Percentiles rank a stretch among this genome's conserved stretches.
Conservation (phyloP, 2,888 invertebrate species). For the Lepidochrysops patricia region DNA sequence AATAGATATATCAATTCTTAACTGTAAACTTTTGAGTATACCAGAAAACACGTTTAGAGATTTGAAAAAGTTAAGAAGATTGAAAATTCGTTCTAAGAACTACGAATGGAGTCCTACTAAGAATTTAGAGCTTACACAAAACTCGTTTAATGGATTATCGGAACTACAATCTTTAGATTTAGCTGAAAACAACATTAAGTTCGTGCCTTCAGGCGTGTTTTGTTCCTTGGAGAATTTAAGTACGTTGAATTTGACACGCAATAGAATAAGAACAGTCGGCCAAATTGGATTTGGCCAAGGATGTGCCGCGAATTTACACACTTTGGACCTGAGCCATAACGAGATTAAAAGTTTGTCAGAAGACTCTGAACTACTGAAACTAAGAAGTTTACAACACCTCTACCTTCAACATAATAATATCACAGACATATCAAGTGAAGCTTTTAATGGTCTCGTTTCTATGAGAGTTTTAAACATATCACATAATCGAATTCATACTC, state of each 20-base stretch:
- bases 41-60: slow-evolving; percentile 87
- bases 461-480: slow-evolving; percentile 89
- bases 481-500: slow-evolving; percentile 85
- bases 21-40: slow-evolving; percentile 86
- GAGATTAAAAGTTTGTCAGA: slow-evolving; percentile 82
- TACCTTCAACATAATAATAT: slow-evolving; percentile 89
- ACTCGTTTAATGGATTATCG: slow-evolving; percentile 83
- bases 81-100: slow-evolving; percentile 87
- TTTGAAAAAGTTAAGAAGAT: slow-evolving; percentile 83
- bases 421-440: slow-evolving; percentile 83
- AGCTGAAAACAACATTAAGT: slow-evolving; percentile 87
- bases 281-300: slow-evolving; percentile 81
- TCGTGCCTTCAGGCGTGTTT: slow-evolving; percentile 85
- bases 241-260: slow-evolving; percentile 88
- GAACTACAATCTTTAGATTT: slow-evolving; percentile 87
- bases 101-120: slow-evolving; percentile 84
- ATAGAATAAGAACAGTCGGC: slow-evolving; percentile 85
- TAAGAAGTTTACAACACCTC: slow-evolving; percentile 86
- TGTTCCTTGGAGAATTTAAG: slow-evolving; percentile 87
- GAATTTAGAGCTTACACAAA: slow-evolving; percentile 81
- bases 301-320: slow-evolving; percentile 81
- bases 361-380: slow-evolving; percentile 81
- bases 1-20: slow-evolving; percentile 82
- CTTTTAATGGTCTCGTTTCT: slow-evolving; percentile 84
- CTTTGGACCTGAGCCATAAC: slow-evolving; percentile 87